Percentiles rank a stretch among this genome's conserved stretches.
Evolutionary conservation across 2,888 invertebrate species (phyloP).

Genomic region (Nebria brevicollis): DNA sequence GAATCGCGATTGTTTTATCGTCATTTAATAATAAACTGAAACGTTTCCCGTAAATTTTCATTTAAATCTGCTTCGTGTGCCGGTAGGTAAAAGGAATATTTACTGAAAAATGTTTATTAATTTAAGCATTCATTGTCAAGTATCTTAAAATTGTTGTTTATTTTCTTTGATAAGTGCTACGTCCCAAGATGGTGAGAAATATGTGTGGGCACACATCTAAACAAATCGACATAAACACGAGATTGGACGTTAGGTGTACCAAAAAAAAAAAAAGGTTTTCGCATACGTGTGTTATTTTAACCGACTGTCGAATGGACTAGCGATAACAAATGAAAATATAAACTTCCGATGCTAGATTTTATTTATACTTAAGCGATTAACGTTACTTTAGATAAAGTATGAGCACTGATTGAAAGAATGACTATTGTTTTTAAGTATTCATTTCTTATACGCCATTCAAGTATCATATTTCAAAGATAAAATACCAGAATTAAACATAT

Average conservation of each 20-base stretch:
- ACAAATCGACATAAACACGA: not conserved
- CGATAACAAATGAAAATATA: slow-evolving; percentile 38
- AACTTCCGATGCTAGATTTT: slow-evolving; percentile 28
- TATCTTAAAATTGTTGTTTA: not conserved
- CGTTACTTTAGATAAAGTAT: not conserved
- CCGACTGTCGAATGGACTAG: not conserved
- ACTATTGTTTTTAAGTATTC: not conserved
- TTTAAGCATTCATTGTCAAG: not conserved
- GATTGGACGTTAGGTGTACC: too few relatives aligned
- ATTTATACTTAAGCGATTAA: not conserved
- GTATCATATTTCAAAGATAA: not conserved
- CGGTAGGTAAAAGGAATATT: too few relatives aligned
- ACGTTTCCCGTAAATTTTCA: too few relatives aligned
- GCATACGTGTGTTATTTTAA: slow-evolving; percentile 4
- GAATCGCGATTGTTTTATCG: too few relatives aligned
- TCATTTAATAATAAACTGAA: too few relatives aligned
- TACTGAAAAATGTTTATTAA: too few relatives aligned
- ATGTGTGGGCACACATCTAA: not conserved
- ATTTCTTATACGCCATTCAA: not conserved
- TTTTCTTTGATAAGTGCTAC: not conserved
- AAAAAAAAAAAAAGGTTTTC: not conserved
- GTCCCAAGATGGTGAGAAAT: not conserved
- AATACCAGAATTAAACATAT: not conserved
- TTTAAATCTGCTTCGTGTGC: too few relatives aligned
- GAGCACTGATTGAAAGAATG: not conserved